Conservation (phyloP, 2,888 invertebrate genomes). For the Callinectes sapidus region DNA sequence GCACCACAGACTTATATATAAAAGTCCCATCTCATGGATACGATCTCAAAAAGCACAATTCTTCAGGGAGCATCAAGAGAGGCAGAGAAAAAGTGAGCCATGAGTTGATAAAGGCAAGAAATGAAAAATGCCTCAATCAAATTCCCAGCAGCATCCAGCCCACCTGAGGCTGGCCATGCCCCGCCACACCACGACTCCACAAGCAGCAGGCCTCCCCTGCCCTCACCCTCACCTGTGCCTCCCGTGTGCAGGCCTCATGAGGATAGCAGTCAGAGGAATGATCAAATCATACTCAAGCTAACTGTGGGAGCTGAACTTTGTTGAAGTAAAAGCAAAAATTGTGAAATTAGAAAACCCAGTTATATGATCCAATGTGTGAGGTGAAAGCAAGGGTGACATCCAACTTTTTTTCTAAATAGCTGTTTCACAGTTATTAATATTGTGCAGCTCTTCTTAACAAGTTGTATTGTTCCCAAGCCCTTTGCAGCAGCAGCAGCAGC, state of each 20-base stretch:
- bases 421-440: slow-evolving; percentile 49
- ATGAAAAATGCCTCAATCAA: slow-evolving; percentile 54
- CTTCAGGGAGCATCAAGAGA: slow-evolving; percentile 69
- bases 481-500: slow-evolving; percentile 62
- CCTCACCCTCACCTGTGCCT: slow-evolving; percentile 44
- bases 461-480: slow-evolving; percentile 63
- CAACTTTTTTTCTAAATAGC: slow-evolving; percentile 47
- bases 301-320: slow-evolving; percentile 45
- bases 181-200: slow-evolving; percentile 70
- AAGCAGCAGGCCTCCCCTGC: slow-evolving; percentile 40
- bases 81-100: slow-evolving; percentile 63
- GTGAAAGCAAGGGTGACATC: slow-evolving; percentile 53
- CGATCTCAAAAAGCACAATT: slow-evolving; percentile 70
- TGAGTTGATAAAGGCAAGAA: slow-evolving; percentile 53
- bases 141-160: slow-evolving; percentile 45
- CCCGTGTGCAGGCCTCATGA: slow-evolving; percentile 50
- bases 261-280: slow-evolving; percentile 45
- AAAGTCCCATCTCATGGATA: slow-evolving; percentile 63
- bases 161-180: slow-evolving; percentile 65
- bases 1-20: slow-evolving; percentile 57
- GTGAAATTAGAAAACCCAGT: slow-evolving; percentile 27
- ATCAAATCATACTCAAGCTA: slow-evolving; percentile 45
- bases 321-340: slow-evolving; percentile 31
- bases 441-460: slow-evolving; percentile 60
- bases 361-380: slow-evolving; percentile 41